These are phyloP conservation scores for Prionailurus bengalensis DNA, from an alignment of 2,113 vertebrate genomes.

Conservation along the genomic window DNA sequence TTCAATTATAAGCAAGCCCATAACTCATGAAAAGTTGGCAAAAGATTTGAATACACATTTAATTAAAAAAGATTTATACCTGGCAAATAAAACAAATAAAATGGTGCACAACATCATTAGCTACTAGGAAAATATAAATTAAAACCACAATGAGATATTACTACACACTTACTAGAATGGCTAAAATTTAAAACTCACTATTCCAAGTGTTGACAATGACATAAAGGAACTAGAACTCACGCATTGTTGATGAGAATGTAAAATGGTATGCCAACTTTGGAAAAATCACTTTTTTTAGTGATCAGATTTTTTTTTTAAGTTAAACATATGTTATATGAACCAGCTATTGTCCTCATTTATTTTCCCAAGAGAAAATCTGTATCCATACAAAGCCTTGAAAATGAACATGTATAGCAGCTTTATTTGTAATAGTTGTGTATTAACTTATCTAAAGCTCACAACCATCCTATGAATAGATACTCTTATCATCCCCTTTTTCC, in stretches of 20 bases:
- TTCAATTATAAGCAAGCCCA: neutral
- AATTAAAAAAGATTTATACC: neutral
- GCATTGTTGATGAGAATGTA: neutral
- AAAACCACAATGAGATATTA: neutral
- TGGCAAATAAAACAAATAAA: neutral
- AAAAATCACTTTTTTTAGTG: neutral
- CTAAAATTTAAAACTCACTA: neutral
- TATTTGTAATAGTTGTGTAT: neutral
- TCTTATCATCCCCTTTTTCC: neutral
- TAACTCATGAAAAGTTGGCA: neutral
- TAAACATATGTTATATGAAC: neutral
- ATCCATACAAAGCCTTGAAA: neutral
- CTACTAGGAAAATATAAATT: constrained; percentile 3
- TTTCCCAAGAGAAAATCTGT: neutral
- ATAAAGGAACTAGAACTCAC: neutral
- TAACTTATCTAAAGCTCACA: constrained; percentile 1
- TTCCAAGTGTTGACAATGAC: neutral
- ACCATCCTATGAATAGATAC: neutral
- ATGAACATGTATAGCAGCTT: neutral
- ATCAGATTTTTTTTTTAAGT: neutral
- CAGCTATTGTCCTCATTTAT: neutral
- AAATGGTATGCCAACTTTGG: neutral
- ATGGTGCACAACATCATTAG: neutral
- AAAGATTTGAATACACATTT: neutral
- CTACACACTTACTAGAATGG: neutral